Evolutionary conservation across 2,888 invertebrate species (phyloP), one percentile per base, ranked within the genome.

Genomic region (Atethmia centrago): DNA sequence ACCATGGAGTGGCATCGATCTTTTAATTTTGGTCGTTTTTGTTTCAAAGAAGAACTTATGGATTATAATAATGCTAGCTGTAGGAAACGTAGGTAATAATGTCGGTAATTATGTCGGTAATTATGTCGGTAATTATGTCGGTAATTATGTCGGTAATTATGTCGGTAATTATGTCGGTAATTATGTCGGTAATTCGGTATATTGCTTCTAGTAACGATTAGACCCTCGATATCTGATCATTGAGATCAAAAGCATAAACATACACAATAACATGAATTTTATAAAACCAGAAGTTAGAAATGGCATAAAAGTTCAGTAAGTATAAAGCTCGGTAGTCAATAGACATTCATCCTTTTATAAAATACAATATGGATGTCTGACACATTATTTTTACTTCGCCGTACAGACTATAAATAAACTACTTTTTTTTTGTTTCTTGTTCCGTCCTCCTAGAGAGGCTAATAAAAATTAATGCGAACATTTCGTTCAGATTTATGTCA

Each of bases 391-490:
- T 77, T 86, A 81, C 65, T 58, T 66, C 36, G 53, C 71, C 47
- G 55, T 83, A 80, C 62, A 9, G 25, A 53, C 79, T 85, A 86
- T 85, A 81, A 86, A 86, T 86, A 86, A 81, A 73, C 61, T 12
- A 31, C n/a, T 63, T 56, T 78, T 77, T 82, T 82, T 81, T 83
- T 73, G 47, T 79, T 74, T 64, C 65, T 74, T 64, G 67, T 81
- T 69, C 62, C 66, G 61, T 83, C 77, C 65, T 80, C 61, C 79
- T 75, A 80, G 74, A 81, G 81, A 75, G 74, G 16, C 66, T 63
- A 83, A 85, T 86, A 86, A 86, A 86, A 86, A 84, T 84, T 86
- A 86, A 86, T 84, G 85, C 73, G 82, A 69, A 82, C 82, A 78
- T 78, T 86, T 80, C 65, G 61, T 80, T 65, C 66, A 77, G 79